A percentile compares a stretch with the other conserved stretches of the same genome.
These are phyloP conservation scores for Drosophila hamatofila DNA, from an alignment of 2,888 invertebrate species.

Conservation along the genomic window DNA sequence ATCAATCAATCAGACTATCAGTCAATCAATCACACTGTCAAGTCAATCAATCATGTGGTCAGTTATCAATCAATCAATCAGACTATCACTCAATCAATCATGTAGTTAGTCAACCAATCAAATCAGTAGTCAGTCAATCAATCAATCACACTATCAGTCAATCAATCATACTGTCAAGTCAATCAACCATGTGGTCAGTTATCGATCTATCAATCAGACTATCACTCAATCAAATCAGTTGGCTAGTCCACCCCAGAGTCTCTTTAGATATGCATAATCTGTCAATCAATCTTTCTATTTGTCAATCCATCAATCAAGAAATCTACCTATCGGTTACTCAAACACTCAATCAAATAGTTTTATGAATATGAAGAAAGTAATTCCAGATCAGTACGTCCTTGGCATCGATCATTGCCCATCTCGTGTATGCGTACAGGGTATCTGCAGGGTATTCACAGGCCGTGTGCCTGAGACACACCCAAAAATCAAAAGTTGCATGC, in stretches of 20 bases:
- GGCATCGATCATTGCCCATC: not conserved
- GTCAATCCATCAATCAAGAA: not conserved
- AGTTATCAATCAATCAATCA: not conserved
- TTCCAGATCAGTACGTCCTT: not conserved
- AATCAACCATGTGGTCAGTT: not conserved
- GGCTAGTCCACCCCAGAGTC: too few relatives aligned
- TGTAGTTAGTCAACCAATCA: not conserved
- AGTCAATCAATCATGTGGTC: too few relatives aligned
- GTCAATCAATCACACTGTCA: not conserved
- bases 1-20: not conserved
- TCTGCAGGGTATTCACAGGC: constrained; percentile 8
- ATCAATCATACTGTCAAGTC: too few relatives aligned
- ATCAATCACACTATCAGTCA: not conserved
- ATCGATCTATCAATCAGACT: not conserved
- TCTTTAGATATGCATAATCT: too few relatives aligned
- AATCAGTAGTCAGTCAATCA: not conserved
- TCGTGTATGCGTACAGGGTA: not conserved
- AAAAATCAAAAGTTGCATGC: constrained; percentile 37
- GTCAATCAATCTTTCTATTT: not conserved
- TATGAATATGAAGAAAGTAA: not conserved
- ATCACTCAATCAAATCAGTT: not conserved
- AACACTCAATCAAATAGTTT: not conserved
- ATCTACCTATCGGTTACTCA: not conserved
- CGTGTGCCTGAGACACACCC: constrained; percentile 43
- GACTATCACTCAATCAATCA: not conserved